These are phyloP conservation scores for Amblyraja radiata DNA, from an alignment of 2,797 vertebrate genomes.

Conservation along the genomic window DNA sequence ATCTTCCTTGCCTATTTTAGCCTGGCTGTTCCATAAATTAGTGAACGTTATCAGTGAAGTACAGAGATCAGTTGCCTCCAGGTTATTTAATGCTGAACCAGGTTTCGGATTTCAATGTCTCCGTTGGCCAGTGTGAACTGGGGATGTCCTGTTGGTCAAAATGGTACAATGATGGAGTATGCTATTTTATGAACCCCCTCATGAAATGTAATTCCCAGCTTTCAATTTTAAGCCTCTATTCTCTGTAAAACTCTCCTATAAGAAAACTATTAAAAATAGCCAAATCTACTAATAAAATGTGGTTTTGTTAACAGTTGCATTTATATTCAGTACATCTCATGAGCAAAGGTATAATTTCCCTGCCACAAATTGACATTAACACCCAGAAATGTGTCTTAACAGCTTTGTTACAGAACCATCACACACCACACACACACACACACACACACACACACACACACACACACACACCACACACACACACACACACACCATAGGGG, in stretches of 20 bases:
- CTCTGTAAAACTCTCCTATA: neutral
- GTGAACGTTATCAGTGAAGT: neutral
- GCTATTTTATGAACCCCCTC: neutral
- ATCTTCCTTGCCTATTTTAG: neutral
- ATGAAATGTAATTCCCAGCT: neutral
- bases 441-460: too few species aligned
- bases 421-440: too few species aligned
- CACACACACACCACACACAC: too few species aligned
- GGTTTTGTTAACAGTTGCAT: conserved; percentile 5
- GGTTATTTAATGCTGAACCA: neutral
- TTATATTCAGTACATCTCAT: neutral
- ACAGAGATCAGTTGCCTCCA: neutral
- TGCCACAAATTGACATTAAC: neutral
- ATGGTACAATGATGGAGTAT: neutral
- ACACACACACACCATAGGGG: neutral
- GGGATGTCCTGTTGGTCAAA: neutral
- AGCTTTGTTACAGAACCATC: neutral
- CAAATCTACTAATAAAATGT: neutral
- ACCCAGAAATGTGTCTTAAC: neutral
- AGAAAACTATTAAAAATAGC: conserved; percentile 10
- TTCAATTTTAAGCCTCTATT: neutral
- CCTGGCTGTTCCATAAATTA: neutral
- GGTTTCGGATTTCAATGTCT: neutral
- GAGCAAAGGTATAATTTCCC: neutral
- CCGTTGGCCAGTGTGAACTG: neutral